Conservation (phyloP, 2,797 vertebrate species). For the Eidolon dupreanum region DNA sequence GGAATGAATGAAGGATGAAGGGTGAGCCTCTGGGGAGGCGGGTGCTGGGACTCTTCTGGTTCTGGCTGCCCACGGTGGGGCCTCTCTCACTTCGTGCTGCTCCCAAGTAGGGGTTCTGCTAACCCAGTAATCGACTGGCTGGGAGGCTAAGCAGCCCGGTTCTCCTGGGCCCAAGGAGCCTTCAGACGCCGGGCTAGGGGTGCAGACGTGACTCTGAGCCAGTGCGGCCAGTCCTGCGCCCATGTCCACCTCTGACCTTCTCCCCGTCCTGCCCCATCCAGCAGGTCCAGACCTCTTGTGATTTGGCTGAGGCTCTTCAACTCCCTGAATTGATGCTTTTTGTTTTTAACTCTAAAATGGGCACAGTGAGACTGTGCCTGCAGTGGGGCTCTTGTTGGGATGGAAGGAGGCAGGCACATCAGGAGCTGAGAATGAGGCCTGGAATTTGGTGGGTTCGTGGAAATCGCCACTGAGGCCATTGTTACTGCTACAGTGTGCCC, state of each 20-base stretch:
- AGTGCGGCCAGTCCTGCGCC: no score
- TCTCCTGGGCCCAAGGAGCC: background rate
- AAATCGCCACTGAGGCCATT: background rate
- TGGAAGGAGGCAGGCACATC: background rate
- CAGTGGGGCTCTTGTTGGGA: background rate
- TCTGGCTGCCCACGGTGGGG: rapidly evolving
- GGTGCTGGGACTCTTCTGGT: background rate
- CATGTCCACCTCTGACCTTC: background rate
- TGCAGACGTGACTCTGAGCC: background rate
- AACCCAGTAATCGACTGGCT: background rate
- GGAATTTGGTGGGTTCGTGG: background rate
- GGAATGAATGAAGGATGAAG: background rate
- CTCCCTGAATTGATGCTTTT: background rate
- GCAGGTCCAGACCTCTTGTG: background rate
- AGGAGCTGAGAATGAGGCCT: background rate
- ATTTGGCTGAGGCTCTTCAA: background rate
- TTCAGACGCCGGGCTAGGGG: background rate
- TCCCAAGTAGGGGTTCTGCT: background rate
- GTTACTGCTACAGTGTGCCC: background rate
- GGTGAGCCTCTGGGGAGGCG: no score
- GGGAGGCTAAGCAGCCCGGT: background rate
- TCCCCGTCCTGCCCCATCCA: background rate
- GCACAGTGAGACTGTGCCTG: background rate
- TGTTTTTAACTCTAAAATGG: background rate
- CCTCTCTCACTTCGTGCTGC: background rate